These are phyloP conservation scores for Lycaon pictus DNA, from an alignment of 2,113 vertebrate species.

Conservation along the genomic window DNA sequence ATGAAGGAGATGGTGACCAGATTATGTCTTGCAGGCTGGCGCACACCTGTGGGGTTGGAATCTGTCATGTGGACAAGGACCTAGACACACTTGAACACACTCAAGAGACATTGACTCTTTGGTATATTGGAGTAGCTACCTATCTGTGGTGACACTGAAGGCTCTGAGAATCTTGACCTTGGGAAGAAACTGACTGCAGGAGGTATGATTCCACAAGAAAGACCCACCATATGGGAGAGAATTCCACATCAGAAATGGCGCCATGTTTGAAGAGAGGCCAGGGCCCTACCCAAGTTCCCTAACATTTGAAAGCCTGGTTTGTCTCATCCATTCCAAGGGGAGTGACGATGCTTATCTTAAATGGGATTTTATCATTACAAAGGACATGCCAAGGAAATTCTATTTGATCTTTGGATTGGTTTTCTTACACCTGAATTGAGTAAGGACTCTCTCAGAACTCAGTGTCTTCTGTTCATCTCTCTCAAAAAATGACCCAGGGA, in stretches of 20 bases:
- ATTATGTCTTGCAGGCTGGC: accelerated
- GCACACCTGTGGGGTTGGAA: no score
- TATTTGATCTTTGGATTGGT: neutral
- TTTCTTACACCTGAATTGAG: neutral
- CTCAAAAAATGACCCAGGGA: neutral
- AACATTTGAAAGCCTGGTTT: neutral
- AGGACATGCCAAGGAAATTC: neutral
- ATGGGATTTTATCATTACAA: neutral
- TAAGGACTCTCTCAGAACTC: neutral
- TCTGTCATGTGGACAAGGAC: accelerated
- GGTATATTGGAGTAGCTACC: accelerated
- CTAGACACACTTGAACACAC: accelerated
- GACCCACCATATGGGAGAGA: neutral
- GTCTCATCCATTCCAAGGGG: neutral
- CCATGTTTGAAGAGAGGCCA: neutral
- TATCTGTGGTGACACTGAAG: accelerated
- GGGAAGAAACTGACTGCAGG: neutral
- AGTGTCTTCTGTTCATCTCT: neutral
- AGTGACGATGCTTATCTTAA: accelerated
- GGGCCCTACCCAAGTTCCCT: accelerated
- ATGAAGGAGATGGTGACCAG: neutral
- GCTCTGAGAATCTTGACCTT: neutral
- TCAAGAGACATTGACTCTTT: accelerated
- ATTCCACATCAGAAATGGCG: neutral
- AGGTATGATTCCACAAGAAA: neutral